A percentile compares a stretch with the other conserved stretches of the same genome.
Conservation (phyloP, 2,797 vertebrate species). For the Squalus acanthias region DNA sequence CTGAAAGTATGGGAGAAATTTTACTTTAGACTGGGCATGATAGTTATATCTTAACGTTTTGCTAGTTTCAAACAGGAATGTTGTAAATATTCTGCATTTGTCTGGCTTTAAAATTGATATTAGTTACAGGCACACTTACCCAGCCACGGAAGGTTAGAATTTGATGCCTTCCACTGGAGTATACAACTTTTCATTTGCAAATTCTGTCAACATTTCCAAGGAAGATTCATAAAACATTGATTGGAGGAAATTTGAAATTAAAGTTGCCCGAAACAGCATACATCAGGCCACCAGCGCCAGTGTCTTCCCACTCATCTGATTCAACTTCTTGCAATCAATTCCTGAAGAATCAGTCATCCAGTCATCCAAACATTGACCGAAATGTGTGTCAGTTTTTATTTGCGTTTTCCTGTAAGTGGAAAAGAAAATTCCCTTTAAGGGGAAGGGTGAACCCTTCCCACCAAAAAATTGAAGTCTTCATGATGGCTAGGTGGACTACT, state of each 20-base stretch:
- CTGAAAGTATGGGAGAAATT: not conserved
- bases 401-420: not conserved
- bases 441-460: not conserved
- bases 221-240: too few relatives aligned
- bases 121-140: not conserved
- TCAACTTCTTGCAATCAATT: not conserved
- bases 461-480: not conserved
- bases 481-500: not conserved
- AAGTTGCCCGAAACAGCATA: too few relatives aligned
- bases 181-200: not conserved
- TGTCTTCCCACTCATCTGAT: not conserved
- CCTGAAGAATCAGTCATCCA: not conserved
- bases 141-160: not conserved
- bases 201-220: not conserved
- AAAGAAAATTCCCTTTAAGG: not conserved
- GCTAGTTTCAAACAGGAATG: not conserved
- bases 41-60: not conserved
- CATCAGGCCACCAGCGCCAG: not conserved
- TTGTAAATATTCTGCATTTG: not conserved
- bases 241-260: too few relatives aligned
- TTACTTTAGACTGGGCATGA: not conserved
- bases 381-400: not conserved
- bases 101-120: not conserved
- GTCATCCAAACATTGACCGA: not conserved
- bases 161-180: not conserved